Conservation (phyloP, 2,888 invertebrate species). For the Altica lythri region DNA sequence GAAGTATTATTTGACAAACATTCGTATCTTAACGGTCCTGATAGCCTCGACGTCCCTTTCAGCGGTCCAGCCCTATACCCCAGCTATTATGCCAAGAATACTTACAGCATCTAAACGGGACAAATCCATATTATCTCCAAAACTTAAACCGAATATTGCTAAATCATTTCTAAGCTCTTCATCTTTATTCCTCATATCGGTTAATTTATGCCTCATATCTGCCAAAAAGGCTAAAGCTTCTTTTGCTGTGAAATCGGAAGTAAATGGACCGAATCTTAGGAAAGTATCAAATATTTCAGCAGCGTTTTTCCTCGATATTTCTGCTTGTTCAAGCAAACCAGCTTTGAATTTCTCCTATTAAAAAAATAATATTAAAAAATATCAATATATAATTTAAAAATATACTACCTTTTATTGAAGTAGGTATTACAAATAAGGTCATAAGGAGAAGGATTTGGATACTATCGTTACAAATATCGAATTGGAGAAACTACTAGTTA, state of each 20-base stretch:
- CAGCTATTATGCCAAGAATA: no score
- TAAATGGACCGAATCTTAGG: constrained; percentile 66
- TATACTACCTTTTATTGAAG: no score
- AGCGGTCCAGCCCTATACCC: no score
- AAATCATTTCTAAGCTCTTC: constrained; percentile 71
- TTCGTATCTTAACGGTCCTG: no score
- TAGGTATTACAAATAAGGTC: no score
- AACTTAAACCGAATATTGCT: constrained; percentile 77
- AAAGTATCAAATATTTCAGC: constrained; percentile 72
- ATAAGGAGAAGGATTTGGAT: no score
- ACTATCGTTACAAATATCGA: no score
- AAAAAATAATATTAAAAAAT: no score
- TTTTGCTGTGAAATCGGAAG: constrained; percentile 60
- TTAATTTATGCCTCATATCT: constrained; percentile 61
- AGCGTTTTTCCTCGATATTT: constrained; percentile 73
- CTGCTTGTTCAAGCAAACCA: constrained; percentile 71
- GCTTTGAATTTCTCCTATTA: constrained; percentile 69
- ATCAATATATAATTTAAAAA: no score
- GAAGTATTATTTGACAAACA: no score
- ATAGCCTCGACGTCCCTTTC: no score
- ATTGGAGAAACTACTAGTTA: no score
- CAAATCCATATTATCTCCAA: constrained; percentile 72
- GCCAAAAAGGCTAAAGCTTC: constrained; percentile 65
- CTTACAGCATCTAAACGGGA: constrained; percentile 63
- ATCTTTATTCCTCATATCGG: constrained; percentile 68